These are phyloP conservation scores for Ptychadena robeensis DNA, from an alignment of 2,797 vertebrate genomes.

Conservation along the genomic window DNA sequence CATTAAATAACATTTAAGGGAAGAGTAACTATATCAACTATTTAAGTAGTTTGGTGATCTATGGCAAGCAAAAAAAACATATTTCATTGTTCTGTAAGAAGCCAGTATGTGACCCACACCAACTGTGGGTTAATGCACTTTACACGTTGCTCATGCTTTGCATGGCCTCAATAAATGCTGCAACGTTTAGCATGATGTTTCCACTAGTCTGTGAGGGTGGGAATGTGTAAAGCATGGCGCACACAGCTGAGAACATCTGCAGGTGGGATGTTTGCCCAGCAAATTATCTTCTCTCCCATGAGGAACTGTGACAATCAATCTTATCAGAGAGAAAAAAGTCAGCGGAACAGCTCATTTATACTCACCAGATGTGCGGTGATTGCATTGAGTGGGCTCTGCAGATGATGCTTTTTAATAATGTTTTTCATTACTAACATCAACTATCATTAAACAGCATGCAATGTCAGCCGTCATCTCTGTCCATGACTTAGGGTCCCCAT, in stretches of 20 bases:
- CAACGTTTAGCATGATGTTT: background rate
- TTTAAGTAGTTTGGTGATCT: background rate
- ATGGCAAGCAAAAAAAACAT: background rate
- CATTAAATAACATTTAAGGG: no score
- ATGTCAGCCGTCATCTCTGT: background rate
- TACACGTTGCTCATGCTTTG: background rate
- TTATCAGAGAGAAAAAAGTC: slow-evolving; percentile 42
- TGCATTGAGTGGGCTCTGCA: slow-evolving; percentile 43
- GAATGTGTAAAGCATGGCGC: slow-evolving; percentile 16
- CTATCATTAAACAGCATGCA: slow-evolving; percentile 19
- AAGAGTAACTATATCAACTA: no score
- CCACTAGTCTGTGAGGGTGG: background rate
- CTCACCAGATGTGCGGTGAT: slow-evolving; percentile 53
- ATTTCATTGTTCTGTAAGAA: background rate
- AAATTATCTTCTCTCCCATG: slow-evolving; percentile 46
- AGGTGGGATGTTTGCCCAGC: slow-evolving; percentile 48
- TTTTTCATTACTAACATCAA: slow-evolving; percentile 46
- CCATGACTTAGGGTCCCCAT: no score
- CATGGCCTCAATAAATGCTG: background rate
- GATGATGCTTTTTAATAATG: slow-evolving; percentile 47
- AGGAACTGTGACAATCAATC: slow-evolving; percentile 36
- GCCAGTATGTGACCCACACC: background rate
- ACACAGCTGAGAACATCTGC: slow-evolving; percentile 47
- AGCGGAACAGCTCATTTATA: slow-evolving; percentile 53
- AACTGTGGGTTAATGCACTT: no score